Evolutionary conservation across 2,797 vertebrate genomes (phyloP), one percentile per base, ranked within the genome.

Genomic region (Denticeps clupeoides): DNA sequence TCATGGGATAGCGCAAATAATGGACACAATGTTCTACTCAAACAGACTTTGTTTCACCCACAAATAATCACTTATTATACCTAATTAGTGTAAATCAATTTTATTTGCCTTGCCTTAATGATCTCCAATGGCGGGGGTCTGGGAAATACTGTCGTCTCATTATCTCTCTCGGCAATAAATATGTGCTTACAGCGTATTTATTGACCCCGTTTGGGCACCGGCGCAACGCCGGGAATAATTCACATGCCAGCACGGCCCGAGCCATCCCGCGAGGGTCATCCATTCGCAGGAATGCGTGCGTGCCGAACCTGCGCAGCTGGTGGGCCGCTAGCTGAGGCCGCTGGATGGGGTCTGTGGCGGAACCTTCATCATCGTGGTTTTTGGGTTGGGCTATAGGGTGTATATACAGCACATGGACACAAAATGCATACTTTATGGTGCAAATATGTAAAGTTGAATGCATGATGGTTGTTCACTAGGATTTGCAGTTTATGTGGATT

Each of bases 21-120:
- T 3, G 18, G 9, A 19, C 3, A 10, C 10, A 11, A 18, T 2
- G 8, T 2, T 18, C 2, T 19, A 8, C 10, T 18, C 32, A 8
- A 35, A 15, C 10, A 16, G 10, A 10, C 9, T 35, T 35, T 9
- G 19, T 37, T 38, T 38, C 37, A 37, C 38, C 35, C 18, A 21
- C 35, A 21, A 38, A 38, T 38, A 38, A 38, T 38, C 35, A 21
- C 35, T 35, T 35, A 18, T 38, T 38, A 38, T 19, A 38, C 18
- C 18, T 38, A 38, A 38, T 38, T 38, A 38, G 35, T 38, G 35
- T 38, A 38, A 38, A 38, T 38, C 35, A 38, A 38, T 38, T 35
- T 38, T 38, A 38, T 38, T 38, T 38, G 35, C 35, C 35, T 21
- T 19, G 35, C 38, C 9, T 16, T 38, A 21, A 38, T 38, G 35